A percentile compares a stretch with the other conserved stretches of the same genome.
These are phyloP conservation scores for Ylistrum balloti DNA, from an alignment of 1,140 invertebrate genomes.

Conservation along the genomic window DNA sequence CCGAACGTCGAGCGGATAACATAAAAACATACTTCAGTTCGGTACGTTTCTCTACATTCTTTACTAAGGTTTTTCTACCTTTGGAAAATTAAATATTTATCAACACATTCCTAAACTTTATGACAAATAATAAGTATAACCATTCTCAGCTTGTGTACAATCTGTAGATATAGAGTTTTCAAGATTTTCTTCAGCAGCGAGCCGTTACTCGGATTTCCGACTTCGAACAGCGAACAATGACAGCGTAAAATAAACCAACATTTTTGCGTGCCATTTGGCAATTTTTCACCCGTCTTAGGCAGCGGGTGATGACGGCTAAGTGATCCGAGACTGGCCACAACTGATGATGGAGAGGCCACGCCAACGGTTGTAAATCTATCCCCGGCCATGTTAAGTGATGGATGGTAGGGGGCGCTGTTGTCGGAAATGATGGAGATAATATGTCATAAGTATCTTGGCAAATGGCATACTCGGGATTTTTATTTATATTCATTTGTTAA, in stretches of 20 bases:
- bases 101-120: no score
- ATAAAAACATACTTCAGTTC: no score
- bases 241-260: background rate
- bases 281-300: background rate
- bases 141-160: no score
- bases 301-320: background rate
- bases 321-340: background rate
- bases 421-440: constrained; percentile 16
- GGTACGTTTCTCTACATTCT: no score
- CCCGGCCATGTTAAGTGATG: background rate
- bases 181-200: background rate
- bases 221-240: background rate
- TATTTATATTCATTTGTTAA: constrained; percentile 1
- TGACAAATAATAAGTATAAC: no score
- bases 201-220: background rate
- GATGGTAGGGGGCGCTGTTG: background rate
- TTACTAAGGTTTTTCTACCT: no score
- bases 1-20: no score
- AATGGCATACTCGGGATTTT: background rate
- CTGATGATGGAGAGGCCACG: background rate
- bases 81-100: no score
- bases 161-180: no score
- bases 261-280: constrained; percentile 3
- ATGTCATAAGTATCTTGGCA: constrained; percentile 24
- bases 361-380: background rate